These are phyloP conservation scores for Eubasilissa splendida DNA, from an alignment of 2,888 invertebrate genomes.

Conservation along the genomic window DNA sequence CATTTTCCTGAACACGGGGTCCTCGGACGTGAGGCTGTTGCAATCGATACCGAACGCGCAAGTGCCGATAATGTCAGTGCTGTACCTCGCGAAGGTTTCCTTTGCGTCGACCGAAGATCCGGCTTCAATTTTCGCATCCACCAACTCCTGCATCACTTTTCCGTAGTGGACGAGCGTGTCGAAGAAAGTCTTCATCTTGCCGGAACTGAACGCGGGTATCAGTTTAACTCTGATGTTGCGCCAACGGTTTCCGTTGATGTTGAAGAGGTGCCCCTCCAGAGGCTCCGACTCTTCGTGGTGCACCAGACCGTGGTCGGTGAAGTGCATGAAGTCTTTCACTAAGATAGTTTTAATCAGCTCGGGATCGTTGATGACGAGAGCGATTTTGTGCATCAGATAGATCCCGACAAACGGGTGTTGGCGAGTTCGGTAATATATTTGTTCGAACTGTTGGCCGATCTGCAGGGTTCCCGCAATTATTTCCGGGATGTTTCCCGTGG, in stretches of 20 bases:
- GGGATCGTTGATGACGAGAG: conserved; percentile 70
- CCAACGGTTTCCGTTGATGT: conserved; percentile 70
- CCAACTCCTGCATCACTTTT: conserved; percentile 63
- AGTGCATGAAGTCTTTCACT: conserved; percentile 70
- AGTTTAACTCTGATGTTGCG: conserved; percentile 70
- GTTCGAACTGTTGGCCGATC: conserved; percentile 55
- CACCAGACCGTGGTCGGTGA: conserved; percentile 72
- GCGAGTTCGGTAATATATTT: conserved; percentile 51
- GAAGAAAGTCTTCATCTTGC: conserved; percentile 74
- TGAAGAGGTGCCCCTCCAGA: conserved; percentile 69
- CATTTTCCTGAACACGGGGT: conserved; percentile 63
- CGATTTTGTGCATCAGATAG: conserved; percentile 70
- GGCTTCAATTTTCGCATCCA: conserved; percentile 52
- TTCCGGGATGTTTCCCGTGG: conserved; percentile 51
- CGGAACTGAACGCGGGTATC: conserved; percentile 74
- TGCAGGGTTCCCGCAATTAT: conserved; percentile 49
- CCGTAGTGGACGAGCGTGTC: conserved; percentile 67
- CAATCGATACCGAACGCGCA: conserved; percentile 70
- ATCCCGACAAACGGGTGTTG: conserved; percentile 64
- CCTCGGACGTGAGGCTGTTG: conserved; percentile 64
- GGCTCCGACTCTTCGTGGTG: conserved; percentile 71
- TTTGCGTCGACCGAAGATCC: conserved; percentile 63
- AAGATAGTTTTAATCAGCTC: conserved; percentile 69
- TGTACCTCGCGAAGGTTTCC: conserved; percentile 66
- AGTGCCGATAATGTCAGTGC: conserved; percentile 70